These are phyloP conservation scores for Trichopoda pennipes DNA, from an alignment of 2,888 invertebrate genomes.

Conservation along the genomic window DNA sequence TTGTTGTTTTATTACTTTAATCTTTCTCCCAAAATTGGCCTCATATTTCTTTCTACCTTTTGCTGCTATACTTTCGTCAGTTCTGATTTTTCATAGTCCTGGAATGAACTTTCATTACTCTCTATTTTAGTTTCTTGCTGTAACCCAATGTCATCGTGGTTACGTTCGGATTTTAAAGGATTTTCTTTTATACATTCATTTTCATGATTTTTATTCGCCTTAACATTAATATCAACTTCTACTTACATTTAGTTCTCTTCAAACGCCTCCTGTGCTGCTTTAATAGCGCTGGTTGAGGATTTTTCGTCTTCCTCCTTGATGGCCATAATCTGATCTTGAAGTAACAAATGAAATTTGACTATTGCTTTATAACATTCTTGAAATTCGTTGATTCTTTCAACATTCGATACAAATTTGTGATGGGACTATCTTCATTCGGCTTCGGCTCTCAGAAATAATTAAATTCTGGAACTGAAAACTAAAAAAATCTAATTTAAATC, in stretches of 20 bases:
- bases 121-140: constrained; percentile 12
- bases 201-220: constrained; percentile 71
- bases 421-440: constrained; percentile 75
- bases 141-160: constrained; percentile 6
- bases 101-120: constrained; percentile 11
- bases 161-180: constrained; percentile 41
- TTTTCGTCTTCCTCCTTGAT: constrained; percentile 33
- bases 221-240: constrained; percentile 69
- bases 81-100: constrained; percentile 17
- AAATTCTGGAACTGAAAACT: neutral
- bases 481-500: no score
- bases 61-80: neutral
- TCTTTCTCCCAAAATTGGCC: neutral
- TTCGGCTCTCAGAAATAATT: constrained; percentile 65
- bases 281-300: constrained; percentile 19
- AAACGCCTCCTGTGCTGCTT: constrained; percentile 34
- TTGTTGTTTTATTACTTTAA: neutral
- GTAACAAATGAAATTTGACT: constrained; percentile 74
- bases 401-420: constrained; percentile 77
- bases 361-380: constrained; percentile 78
- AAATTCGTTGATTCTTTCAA: constrained; percentile 78
- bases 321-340: constrained; percentile 63
- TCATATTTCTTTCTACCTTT: neutral
- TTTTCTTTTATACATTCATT: constrained; percentile 39
- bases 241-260: constrained; percentile 42